Conservation (phyloP, 2,888 invertebrate species). For the Synergus itoensis region DNA sequence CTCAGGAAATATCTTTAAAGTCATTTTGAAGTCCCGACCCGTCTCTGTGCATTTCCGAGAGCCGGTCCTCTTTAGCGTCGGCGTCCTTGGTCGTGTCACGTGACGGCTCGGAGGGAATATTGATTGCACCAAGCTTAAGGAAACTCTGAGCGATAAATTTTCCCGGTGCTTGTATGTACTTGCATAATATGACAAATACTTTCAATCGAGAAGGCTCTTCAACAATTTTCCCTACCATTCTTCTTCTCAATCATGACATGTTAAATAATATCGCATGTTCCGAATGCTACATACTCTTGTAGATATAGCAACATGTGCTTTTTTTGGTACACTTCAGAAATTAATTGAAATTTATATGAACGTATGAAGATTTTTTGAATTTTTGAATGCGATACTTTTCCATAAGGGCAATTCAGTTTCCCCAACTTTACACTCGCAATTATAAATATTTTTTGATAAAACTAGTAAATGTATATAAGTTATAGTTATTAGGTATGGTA, state of each 20-base stretch:
- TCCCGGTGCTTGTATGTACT: background rate
- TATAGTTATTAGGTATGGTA: too few species aligned
- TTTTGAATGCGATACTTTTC: too few species aligned
- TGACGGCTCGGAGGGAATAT: conserved; percentile 5
- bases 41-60: background rate
- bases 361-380: too few species aligned
- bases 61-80: background rate
- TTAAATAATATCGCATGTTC: background rate
- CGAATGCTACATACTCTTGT: background rate
- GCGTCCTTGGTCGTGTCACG: background rate
- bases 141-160: background rate
- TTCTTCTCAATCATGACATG: background rate
- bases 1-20: too few species aligned
- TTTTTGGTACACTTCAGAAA: too few species aligned
- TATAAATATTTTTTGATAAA: too few species aligned
- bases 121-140: background rate
- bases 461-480: too few species aligned
- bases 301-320: background rate
- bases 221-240: background rate
- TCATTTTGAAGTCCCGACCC: too few species aligned
- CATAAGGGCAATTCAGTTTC: too few species aligned
- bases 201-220: background rate
- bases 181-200: conserved; percentile 3
- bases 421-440: too few species aligned
- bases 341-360: background rate